Conservation (phyloP, 2,113 vertebrate genomes). For the Euleptes europaea region DNA sequence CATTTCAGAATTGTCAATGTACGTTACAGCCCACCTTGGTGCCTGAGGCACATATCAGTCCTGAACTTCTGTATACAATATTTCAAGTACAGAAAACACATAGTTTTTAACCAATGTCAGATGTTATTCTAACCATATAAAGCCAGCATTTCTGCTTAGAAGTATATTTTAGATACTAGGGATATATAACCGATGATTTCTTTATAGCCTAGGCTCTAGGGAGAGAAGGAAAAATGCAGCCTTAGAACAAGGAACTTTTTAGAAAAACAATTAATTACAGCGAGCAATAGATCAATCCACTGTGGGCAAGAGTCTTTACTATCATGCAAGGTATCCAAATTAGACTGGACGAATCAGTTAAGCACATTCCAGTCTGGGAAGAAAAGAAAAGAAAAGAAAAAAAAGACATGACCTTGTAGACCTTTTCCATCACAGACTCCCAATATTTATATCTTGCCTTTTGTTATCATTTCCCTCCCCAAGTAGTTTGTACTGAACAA, state of each 20-base stretch:
- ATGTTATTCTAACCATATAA: neutral
- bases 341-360: neutral
- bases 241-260: neutral
- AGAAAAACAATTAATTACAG: neutral
- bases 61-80: neutral
- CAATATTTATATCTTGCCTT: conserved; percentile 20
- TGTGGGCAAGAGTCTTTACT: neutral
- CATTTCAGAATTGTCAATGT: neutral
- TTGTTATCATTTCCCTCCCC: conserved; percentile 31
- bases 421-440: conserved; percentile 4
- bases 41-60: neutral
- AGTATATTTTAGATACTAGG: neutral
- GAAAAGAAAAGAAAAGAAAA: too few species aligned
- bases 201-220: neutral
- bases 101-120: neutral
- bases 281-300: neutral
- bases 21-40: neutral
- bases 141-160: neutral
- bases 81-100: neutral
- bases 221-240: neutral
- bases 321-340: neutral
- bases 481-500: conserved; percentile 31
- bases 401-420: conserved; percentile 11
- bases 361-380: neutral
- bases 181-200: neutral